Evolutionary conservation across 2,797 vertebrate species (phyloP), one percentile per base, ranked within the genome.

Genomic region (Pempheris klunzingeri): DNA sequence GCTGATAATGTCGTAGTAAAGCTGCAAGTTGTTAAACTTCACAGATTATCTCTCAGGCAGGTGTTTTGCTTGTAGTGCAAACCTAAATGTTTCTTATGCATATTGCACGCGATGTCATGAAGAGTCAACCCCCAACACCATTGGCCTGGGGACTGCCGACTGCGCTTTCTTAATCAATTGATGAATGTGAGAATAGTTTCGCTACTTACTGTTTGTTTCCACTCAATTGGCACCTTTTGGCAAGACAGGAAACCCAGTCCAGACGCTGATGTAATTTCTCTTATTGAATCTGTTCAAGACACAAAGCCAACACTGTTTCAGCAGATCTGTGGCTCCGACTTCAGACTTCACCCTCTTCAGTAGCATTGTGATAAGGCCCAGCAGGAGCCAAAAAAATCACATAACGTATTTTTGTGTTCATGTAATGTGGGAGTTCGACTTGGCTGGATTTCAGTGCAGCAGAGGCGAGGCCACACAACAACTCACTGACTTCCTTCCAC

Each of bases 181-280:
- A 86, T 85, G 61, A 77, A 75, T 86, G 68, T 86, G 24, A 63
- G 71, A 87, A 59, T 65, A 74, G 47, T 82, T 82, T 2, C 61
- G 11, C 52, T 46, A 20, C 68, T 80, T 84, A 53, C 34, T 71
- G 64, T 70, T 81, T 47, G 58, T 83, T 85, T 92, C 81, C 69
- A 62, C 73, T 73, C 12, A 2, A 84, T 50, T 80, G 58, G 74
- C 70, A 84, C 80, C 63, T 76, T n/a, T 84, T 52, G 36, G 71
- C 52, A 78, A 78, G 44, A 80, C 80, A 81, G 82, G 80, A 90
- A 90, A 82, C 81, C 44, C 63, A 47, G 86, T 83, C 84, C 89
- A 93, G 91, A 90, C 89, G 4, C 76, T 90, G 81, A 90, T 90
- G 82, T 88, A 78, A 88, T 87, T 87, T 83, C 34, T 90, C 83